Evolutionary conservation across 2,888 invertebrate genomes (phyloP), one percentile per base, ranked within the genome.

Genomic region (Anorthoa munda): DNA sequence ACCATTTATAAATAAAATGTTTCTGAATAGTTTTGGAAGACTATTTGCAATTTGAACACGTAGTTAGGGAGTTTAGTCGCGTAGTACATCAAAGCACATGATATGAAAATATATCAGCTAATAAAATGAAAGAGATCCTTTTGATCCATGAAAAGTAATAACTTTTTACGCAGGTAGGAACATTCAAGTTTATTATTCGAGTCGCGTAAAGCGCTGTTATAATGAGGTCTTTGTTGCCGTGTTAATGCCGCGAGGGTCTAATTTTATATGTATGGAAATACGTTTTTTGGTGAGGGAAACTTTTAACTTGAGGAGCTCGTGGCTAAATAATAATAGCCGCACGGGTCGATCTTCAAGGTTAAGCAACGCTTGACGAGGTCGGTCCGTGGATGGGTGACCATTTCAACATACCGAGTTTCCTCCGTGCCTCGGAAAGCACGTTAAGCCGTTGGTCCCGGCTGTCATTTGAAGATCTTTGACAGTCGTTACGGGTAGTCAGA

Each of bases 171-270:
- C 55, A 64, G 61, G 50, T 78, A 13, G 2, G 45, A 23, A 39
- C n/a, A 46, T 70, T 51, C 21, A 53, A n/a, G 23, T 72, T 77
- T 63, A 63, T 66, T 59, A 80, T 61, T 56, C 81, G 39, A 23
- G 56, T n/a, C 66, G 50, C 81, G 53, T 75, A 53, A 66, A 45
- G 15, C 15, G 55, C 48, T 17, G 23, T 46, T 48, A 46, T 80
- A 80, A 81, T 74, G 66, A 74, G 46, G 26, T 39, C 26, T 67
- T 81, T 63, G 26, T 46, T 79, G 50, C 31, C 15, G 13, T n/a
- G 50, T 48, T n/a, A 39, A 56, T 31, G 23, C 50, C 15, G 15
- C 4, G 26, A 21, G 53, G 50, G 21, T 23, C 17, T 56, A 17
- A 50, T 61, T 48, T 75, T 55, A 60, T 50, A 17, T n/a, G 18